These are phyloP conservation scores for Coranthus polyacanthus DNA, from an alignment of 2,797 vertebrate genomes.

Conservation along the genomic window DNA sequence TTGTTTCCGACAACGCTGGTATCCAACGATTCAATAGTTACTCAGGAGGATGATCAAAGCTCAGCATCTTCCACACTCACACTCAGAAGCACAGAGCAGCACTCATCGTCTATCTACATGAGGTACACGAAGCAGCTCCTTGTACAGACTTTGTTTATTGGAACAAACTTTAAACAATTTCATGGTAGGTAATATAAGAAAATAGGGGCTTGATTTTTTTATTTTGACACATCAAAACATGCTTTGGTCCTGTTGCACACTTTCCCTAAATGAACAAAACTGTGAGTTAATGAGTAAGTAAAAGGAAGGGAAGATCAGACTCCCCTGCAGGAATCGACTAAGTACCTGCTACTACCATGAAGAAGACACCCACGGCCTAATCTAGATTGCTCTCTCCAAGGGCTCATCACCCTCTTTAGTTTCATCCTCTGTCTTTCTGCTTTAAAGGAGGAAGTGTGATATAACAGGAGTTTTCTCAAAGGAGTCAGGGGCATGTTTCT, in stretches of 20 bases:
- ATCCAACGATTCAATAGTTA: slow-evolving; percentile 56
- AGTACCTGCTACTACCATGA: slow-evolving; percentile 37
- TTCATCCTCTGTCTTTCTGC: slow-evolving; percentile 21
- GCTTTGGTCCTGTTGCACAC: slow-evolving; percentile 22
- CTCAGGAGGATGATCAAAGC: slow-evolving; percentile 59
- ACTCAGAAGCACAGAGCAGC: slow-evolving; percentile 25
- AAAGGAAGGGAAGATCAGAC: slow-evolving; percentile 62
- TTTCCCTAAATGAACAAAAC: neutral
- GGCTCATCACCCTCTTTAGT: slow-evolving; percentile 28
- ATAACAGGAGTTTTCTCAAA: slow-evolving; percentile 18
- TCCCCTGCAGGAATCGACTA: slow-evolving; percentile 59
- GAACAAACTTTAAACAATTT: slow-evolving; percentile 31
- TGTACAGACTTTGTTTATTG: too few species aligned
- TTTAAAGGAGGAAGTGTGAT: slow-evolving; percentile 33
- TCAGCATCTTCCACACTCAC: slow-evolving; percentile 37
- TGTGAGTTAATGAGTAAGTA: slow-evolving; percentile 60
- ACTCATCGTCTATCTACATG: neutral
- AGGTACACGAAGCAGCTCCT: too few species aligned
- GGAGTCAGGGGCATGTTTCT: slow-evolving; percentile 17
- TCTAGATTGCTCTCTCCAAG: slow-evolving; percentile 26
- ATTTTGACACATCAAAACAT: slow-evolving; percentile 30
- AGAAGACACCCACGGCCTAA: slow-evolving; percentile 23
- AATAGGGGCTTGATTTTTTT: slow-evolving; percentile 23
- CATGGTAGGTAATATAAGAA: slow-evolving; percentile 29
- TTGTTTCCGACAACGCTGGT: slow-evolving; percentile 66